These are phyloP conservation scores for Tethya wilhelma DNA, from an alignment of 37 sponge, comb jelly and placozoan species.

Conservation along the genomic window DNA sequence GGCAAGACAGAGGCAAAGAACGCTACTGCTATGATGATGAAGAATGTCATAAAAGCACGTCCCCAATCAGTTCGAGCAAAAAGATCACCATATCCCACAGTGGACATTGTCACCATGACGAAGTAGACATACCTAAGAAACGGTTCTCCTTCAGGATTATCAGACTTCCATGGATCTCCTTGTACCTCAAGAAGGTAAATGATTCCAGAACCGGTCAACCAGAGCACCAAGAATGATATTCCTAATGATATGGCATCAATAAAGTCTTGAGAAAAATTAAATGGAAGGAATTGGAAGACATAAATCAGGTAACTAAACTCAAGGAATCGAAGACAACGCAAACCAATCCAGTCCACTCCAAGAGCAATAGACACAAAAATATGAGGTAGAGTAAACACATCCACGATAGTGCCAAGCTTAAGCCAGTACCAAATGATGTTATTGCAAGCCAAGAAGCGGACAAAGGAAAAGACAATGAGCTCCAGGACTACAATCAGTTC, in stretches of 20 bases:
- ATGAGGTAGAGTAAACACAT: constrained; percentile 73
- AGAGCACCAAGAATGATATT: constrained; percentile 42
- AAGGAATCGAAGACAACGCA: constrained; percentile 64
- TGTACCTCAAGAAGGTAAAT: constrained; percentile 73
- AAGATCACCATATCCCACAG: constrained; percentile 91
- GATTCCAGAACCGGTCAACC: constrained; percentile 66
- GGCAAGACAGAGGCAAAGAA: constrained; percentile 60
- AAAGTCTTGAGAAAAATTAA: constrained; percentile 16
- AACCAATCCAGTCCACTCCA: constrained; percentile 74
- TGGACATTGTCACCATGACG: constrained; percentile 82
- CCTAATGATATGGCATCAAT: constrained; percentile 33
- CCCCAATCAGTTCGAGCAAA: constrained; percentile 64
- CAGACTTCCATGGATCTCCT: constrained; percentile 85
- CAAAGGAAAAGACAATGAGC: constrained; percentile 34
- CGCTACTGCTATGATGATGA: constrained; percentile 74
- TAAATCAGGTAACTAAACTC: constrained; percentile 42
- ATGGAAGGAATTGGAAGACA: constrained; percentile 33
- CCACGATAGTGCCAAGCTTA: constrained; percentile 50
- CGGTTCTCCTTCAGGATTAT: neutral
- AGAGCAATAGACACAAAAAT: constrained; percentile 51
- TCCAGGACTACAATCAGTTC: constrained; percentile 29
- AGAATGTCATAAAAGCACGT: constrained; percentile 68
- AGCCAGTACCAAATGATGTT: constrained; percentile 59
- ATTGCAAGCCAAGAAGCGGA: constrained; percentile 40
- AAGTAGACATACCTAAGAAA: constrained; percentile 63